Base-by-base conservation (phyloP, 2,113 vertebrate species). In the Lethenteron camtschaticum region DNA sequence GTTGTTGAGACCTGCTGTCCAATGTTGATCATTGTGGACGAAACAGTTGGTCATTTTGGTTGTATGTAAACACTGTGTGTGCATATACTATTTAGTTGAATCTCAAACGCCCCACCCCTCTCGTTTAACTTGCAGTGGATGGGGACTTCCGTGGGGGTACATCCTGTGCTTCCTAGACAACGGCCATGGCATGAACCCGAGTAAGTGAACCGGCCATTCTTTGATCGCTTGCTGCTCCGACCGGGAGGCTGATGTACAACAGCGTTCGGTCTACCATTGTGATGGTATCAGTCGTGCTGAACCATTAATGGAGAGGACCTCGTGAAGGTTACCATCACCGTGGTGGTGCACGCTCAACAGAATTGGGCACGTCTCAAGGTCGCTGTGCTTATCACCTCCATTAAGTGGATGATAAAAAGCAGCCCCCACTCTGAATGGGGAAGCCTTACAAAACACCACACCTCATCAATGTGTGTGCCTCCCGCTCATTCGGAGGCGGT, bases 141-240 rank as follows among this genome's bases (percentile, higher is more conserved):
- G 80, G 84, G n/a, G 86, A 90, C 57, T 79, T 95, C 59, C 83
- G 83, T 77, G 94, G 94, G 84, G 86, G 71, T 96, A 88, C 77
- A 88, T 89, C 85, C 84, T 99, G 6, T 95, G 88, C 79, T 99
- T 99, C 80, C 82, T 99, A 78, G 94, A 99, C 76, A 91, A 99
- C 78, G 94, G 94, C 70, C 85, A 82, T 56, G 94, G 94, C 81
- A 99, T 99, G 94, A 89, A 94, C 74, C 81, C 86, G 8, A 84
- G 94, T 99, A 81, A 89, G 90, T 86, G 69, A 56, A 66, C 12
- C 24, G 55, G 59, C 55, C 58, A 11, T 6, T 55, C 12, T 41
- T 56, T 11, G 20, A 24, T 58, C 41, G 6, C 41, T 41, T 41
- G 58, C 20, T 55, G 13, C 59, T 68, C 55, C 13, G 57, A 13